Percentiles rank a stretch among this genome's conserved stretches.
phyloP scores from a whole-genome alignment of 2,797 vertebrate genomes.

The Onychomys arenicola region DNA sequence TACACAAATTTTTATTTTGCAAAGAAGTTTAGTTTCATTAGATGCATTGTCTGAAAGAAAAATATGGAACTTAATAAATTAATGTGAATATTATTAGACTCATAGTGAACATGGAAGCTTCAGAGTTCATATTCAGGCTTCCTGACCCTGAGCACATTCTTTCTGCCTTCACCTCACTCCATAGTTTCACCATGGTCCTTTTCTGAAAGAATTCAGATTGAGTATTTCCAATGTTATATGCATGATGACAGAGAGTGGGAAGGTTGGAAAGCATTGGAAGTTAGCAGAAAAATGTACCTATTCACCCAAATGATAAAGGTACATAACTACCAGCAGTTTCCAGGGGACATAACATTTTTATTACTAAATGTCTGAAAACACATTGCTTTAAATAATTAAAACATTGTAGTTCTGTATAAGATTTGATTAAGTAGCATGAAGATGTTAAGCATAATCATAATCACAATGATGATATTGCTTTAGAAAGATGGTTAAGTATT shows the following conservation, averaged over 20 bases:
- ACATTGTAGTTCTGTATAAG: neutral
- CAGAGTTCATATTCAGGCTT: neutral
- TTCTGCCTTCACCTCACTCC: neutral
- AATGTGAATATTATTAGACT: neutral
- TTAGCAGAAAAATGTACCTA: neutral
- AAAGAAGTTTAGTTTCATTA: neutral
- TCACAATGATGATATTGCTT: neutral
- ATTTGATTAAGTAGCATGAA: neutral
- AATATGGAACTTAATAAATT: neutral
- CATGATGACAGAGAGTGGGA: neutral
- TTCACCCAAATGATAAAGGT: neutral
- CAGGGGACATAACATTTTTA: neutral
- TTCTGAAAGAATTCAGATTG: neutral
- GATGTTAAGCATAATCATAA: neutral
- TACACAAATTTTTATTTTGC: neutral
- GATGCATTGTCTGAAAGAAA: neutral
- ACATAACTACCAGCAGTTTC: too few relatives aligned
- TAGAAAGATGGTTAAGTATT: neutral
- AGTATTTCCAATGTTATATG: neutral
- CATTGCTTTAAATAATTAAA: neutral
- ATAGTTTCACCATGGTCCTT: neutral
- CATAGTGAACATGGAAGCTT: rapidly evolving
- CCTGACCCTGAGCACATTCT: rapidly evolving
- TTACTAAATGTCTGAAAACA: neutral
- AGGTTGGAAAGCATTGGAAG: neutral